Evolutionary conservation across 53 echinoderm and acorn worm genomes (phyloP), one percentile per base, ranked within the genome.

Genomic region (Echinometra lucunter): DNA sequence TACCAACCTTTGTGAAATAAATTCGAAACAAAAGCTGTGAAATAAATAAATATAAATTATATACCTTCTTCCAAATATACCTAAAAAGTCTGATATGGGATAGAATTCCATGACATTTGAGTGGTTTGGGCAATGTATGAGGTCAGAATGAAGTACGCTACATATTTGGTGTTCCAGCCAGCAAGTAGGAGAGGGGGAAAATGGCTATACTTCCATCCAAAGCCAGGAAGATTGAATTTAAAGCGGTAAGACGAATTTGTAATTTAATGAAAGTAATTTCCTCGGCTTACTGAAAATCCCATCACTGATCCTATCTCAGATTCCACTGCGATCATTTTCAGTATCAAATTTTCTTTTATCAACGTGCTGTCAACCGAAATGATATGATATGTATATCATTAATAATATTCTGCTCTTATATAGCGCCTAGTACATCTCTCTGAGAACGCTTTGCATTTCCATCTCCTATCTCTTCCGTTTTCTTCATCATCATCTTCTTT

Each of bases 231-330:
- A 67, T 67, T 42, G 66, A 67, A 91, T 91, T 91, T 91, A 91
- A 91, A 91, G 17, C 91, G 91, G 69, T 47, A 67, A 91, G 91
- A 66, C 45, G 91, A 91, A 66, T 91, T 67, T 91, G 91, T 91
- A 91, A 91, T 91, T 91, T 91, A 91, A 91, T 91, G 91, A 91
- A 66, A 67, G 44, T 67, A 67, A 91, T 91, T 91, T 91, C 91
- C 91, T 18, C 45, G 91, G 69, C 91, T 91, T 91, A 91, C 66
- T 91, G 91, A 44, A 44, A 44, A 91, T 58, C 63, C 63, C 69
- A 44, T 13, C 66, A 63, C 44, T 44, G 91, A 91, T 91, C 69
- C 91, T 44, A 66, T 91, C 91, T 69, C 25, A 45, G 58, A 91
- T 91, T 91, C 91, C 91, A 91, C 28, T 11, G 42, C 34, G 91